A percentile compares a stretch with the other conserved stretches of the same genome.
Conservation (phyloP, 2,888 invertebrate genomes). For the Netelia inedita region DNA sequence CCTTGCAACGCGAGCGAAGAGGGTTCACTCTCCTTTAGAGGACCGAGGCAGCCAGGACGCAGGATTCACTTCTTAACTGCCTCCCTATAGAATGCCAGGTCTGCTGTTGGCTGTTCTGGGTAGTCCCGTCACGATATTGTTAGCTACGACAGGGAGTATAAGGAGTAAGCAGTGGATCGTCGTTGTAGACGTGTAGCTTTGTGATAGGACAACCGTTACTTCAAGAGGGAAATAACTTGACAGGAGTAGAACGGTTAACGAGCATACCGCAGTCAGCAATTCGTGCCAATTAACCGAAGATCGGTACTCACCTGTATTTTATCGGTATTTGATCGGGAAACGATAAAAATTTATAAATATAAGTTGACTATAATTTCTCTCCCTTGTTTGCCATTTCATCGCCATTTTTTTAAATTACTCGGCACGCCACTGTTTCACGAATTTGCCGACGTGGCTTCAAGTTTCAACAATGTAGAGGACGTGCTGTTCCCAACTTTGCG, state of each 20-base stretch:
- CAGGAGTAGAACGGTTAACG: slow-evolving; percentile 28
- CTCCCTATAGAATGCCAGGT: neutral
- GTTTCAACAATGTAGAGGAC: no score
- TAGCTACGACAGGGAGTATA: slow-evolving; percentile 13
- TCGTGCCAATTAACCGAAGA: slow-evolving; percentile 49
- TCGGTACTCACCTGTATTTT: neutral
- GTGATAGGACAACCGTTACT: slow-evolving; percentile 46
- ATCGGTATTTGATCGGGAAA: no score
- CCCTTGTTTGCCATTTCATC: no score
- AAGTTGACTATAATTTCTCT: no score
- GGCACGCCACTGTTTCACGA: no score
- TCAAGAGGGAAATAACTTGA: slow-evolving; percentile 50
- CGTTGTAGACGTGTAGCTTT: slow-evolving; percentile 12
- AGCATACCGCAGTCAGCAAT: slow-evolving; percentile 18
- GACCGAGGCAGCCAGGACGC: slow-evolving; percentile 14
- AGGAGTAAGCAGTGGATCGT: slow-evolving; percentile 12
- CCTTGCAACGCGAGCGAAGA: neutral
- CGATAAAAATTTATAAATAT: no score
- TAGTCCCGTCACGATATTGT: slow-evolving; percentile 53
- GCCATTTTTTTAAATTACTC: no score
- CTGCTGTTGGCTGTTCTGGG: slow-evolving; percentile 9
- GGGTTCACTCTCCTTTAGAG: slow-evolving; percentile 22
- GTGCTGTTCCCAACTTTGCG: no score
- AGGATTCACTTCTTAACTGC: neutral
- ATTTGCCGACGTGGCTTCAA: no score